Evolutionary conservation across 1,140 invertebrate species (phyloP), one percentile per base, ranked within the genome.

Genomic region (Rhysida immarginata): DNA sequence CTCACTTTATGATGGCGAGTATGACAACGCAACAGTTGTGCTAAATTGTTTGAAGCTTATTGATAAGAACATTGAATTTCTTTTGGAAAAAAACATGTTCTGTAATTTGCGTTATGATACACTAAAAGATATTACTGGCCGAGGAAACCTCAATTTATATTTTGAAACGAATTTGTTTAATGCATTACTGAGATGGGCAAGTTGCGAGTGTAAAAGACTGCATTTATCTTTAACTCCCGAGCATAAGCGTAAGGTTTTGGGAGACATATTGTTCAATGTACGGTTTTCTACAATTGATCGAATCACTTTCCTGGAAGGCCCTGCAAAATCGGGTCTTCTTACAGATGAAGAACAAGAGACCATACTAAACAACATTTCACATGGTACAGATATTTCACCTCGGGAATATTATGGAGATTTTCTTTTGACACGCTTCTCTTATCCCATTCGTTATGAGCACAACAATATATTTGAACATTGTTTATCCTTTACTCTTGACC

Each of bases 121-220:
- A n/a, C 44, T 46, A 8, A 23, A n/a, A 23, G n/a, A 23, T 20
- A 46, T 46, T 23, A 20, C 20, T 23, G 5, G 3, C 11, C 44
- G 44, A 11, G 44, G 44, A 5, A 20, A n/a, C n/a, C 44, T 46
- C 5, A 46, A 46, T 20, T 8, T 46, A 8, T 20, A 5, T 11
- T n/a, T 81, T 1, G 85, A 88, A 69, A 65, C 84, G 54, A 81
- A 84, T 60, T 63, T 89, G 16, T 88, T 87, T 66, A 74, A 78
- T 58, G 84, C 82, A 8, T 66, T 84, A 2, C 73, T 80, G 16
- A 72, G 77, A 59, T 88, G 85, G 74, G 77, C 81, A 41, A 65
- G 61, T 21, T 61, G 63, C 50, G 69, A 71, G 58, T 70, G 66
- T 53, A 55, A 60, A 5, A 53, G 66, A 27, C 60, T 63, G 52